Base-by-base conservation (phyloP, 2,113 vertebrate species). In the Atractosteus spatula region DNA sequence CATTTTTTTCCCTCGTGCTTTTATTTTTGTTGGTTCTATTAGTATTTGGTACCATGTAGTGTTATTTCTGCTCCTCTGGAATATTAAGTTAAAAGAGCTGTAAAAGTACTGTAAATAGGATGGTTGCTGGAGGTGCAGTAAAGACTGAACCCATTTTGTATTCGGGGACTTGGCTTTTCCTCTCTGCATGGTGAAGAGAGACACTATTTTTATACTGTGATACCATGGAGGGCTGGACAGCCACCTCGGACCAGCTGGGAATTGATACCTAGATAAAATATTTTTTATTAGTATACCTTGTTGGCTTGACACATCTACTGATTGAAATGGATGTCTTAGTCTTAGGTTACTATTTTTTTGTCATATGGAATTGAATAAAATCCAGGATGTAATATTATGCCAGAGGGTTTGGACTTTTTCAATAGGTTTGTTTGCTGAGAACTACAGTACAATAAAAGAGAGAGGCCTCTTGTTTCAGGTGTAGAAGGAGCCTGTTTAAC, bases 361-460 rank as follows among this genome's bases (percentile, higher is more conserved):
- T 92, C 86, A 90, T 77, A 92, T 85, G 89, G 87, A 92, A 89
- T 85, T 86, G 89, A 92, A 91, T 91, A 92, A 92, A 92, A 89
- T 91, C 86, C 90, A 87, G 89, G 91, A 89, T 90, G 89, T 89
- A 78, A 84, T 85, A 88, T 85, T 77, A 85, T 44, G 47, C 54
- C 57, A 41, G 44, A 41, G 43, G 57, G 63, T 66, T 68, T 74
- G 42, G 42, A 59, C 14, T 64, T 72, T 72, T 72, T 66, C n/a
- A 68, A 55, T 55, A 54, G 51, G 66, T 14, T 68, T 68, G 47
- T 68, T 68, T 55, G 29, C 16, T 45, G 70, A 62, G 55, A 77
- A 55, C 41, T 71, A 17, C 14, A 51, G 47, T 51, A 51, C 10
- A 51, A 51, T 10, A 51, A 51, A 29, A 29, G 29, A 29, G 43